Evolutionary conservation across 2,113 vertebrate genomes (phyloP), one percentile per base, ranked within the genome.

Genomic region (Eubucco bourcierii): DNA sequence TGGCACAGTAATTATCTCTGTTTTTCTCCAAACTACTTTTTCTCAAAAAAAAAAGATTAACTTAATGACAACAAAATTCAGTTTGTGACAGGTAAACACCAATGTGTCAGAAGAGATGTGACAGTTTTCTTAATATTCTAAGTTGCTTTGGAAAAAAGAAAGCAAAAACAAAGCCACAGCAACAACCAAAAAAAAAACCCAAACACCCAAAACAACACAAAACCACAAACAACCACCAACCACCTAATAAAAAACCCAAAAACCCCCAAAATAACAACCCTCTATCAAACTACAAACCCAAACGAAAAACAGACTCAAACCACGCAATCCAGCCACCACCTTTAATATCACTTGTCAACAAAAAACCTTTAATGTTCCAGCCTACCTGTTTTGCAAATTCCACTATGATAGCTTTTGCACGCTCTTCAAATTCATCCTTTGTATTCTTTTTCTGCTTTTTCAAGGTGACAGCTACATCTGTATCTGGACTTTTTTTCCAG

Each of bases 401-500:
- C 65, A 99, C 98, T 71, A 99, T 98, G 92, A 99, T 97, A 31
- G 98, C 97, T 96, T 99, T 99, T 65, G 98, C 97, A 41, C 99
- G 85, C 95, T 99, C 99, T 66, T 99, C 99, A 44, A 99, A 99
- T 97, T 99, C 99, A 87, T 99, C 99, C 93, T 98, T 99, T 0
- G 99, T 99, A 90, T 99, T 99, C 95, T 99, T 99, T 96, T 99
- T 99, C 98, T 99, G 99, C 95, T 99, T 99, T 98, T 99, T 99
- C 96, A 99, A 98, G 27, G 99, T 99, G 50, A 97, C 84, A 87
- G 98, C 98, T 12, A 99, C 97, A 68, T 99, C 99, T 0, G 98
- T 98, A 8, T 99, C 99, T 0, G 99, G 99, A 82, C 99, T 98
- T 96, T 98, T 99, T 96, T 99, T 99, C 99, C 99, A 99, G 97